Conservation (phyloP, 1,140 invertebrate genomes). For the Globodera rostochiensis region DNA sequence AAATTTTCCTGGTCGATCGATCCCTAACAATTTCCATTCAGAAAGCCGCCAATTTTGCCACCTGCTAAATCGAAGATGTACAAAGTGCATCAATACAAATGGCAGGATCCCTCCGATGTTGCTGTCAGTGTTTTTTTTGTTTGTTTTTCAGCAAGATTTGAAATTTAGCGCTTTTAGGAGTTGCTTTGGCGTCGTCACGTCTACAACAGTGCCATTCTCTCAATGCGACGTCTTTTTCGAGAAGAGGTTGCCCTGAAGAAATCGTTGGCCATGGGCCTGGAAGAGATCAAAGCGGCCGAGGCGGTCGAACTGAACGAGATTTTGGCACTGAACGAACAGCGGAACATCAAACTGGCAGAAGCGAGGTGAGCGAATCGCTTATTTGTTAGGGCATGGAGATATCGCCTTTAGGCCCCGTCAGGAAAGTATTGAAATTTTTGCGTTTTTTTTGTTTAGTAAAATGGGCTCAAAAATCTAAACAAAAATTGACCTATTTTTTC, state of each 20-base stretch:
- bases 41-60: conserved; percentile 52
- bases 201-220: conserved; percentile 55
- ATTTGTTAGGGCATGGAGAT: no score
- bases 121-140: not conserved
- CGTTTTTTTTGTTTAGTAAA: no score
- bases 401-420: not conserved
- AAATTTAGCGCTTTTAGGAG: conserved; percentile 30
- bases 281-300: conserved; percentile 40
- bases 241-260: conserved; percentile 43
- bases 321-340: conserved; percentile 42
- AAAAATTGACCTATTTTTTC: no score
- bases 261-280: conserved; percentile 35
- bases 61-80: conserved; percentile 44
- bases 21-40: conserved; percentile 1
- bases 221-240: conserved; percentile 46
- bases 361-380: conserved; percentile 32
- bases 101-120: conserved; percentile 47
- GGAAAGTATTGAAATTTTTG: conserved; percentile 11
- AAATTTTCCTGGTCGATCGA: no score
- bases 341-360: conserved; percentile 42
- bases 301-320: conserved; percentile 44
- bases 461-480: no score
- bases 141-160: not conserved
- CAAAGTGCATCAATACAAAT: conserved; percentile 31
- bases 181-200: conserved; percentile 53